These are phyloP conservation scores for Drosophila persimilis DNA, from an alignment of 1,140 invertebrate genomes.

Conservation along the genomic window DNA sequence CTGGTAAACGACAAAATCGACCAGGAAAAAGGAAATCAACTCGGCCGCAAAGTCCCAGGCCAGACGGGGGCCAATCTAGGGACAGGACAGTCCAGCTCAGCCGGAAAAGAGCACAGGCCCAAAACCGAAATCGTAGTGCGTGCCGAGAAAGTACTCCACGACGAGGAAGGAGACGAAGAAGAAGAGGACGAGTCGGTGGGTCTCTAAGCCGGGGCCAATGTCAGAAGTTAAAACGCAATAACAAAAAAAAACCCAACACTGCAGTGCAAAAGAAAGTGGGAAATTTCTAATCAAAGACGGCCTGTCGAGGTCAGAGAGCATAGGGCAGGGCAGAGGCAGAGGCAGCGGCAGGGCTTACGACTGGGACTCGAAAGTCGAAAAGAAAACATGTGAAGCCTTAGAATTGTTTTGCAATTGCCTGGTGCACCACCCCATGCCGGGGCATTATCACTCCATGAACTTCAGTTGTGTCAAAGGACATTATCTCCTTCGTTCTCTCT, in stretches of 20 bases:
- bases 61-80: constrained; percentile 7
- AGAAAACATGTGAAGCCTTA: constrained; percentile 57
- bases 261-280: constrained; percentile 58
- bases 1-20: neutral
- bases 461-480: constrained; percentile 36
- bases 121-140: constrained; percentile 63
- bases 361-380: constrained; percentile 16
- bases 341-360: constrained; percentile 18
- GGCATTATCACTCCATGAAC: constrained; percentile 30
- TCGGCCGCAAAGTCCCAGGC: constrained; percentile 20
- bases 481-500: constrained; percentile 32
- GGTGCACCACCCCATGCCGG: constrained; percentile 10
- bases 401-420: constrained; percentile 67
- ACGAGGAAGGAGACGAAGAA: constrained; percentile 31
- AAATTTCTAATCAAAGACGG: constrained; percentile 74
- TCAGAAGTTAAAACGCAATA: constrained; percentile 66
- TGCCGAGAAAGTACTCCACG: constrained; percentile 32
- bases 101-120: constrained; percentile 23
- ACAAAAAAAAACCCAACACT: constrained; percentile 17
- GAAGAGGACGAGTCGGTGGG: constrained; percentile 33
- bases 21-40: constrained; percentile 8
- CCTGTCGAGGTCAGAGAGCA: constrained; percentile 31
- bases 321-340: constrained; percentile 3
- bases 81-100: no score
- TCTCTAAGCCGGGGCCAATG: constrained; percentile 56